Conservation (phyloP, 1,140 invertebrate species). For the Phymorhynchus buccinoides region DNA sequence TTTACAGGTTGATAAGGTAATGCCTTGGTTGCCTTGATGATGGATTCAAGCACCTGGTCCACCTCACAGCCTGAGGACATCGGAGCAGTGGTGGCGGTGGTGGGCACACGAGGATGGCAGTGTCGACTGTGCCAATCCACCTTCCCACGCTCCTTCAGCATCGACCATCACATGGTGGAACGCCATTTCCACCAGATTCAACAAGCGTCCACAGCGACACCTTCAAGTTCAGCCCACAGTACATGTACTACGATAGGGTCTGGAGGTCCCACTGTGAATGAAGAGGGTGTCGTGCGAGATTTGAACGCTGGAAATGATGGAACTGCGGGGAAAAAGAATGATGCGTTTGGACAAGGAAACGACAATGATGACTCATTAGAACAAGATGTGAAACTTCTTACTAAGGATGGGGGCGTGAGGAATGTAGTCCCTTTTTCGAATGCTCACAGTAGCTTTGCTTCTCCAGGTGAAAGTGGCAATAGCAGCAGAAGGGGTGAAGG, state of each 20-base stretch:
- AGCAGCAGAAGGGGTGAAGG: neutral
- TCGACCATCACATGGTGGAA: slow-evolving; percentile 32
- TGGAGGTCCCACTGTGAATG: neutral
- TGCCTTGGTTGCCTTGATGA: too few species aligned
- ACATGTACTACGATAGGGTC: neutral
- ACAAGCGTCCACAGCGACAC: neutral
- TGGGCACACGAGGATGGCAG: slow-evolving; percentile 29
- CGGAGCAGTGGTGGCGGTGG: neutral
- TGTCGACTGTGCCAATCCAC: slow-evolving; percentile 22
- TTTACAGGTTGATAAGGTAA: too few species aligned
- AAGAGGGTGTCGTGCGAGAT: neutral
- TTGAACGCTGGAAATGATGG: neutral
- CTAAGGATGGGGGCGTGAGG: neutral
- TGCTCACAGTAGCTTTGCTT: neutral
- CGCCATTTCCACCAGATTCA: neutral
- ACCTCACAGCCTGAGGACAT: neutral
- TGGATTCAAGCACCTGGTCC: too few species aligned
- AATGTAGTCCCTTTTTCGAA: neutral
- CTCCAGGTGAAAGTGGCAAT: neutral
- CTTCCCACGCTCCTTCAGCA: slow-evolving; percentile 28
- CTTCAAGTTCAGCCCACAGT: too few species aligned
- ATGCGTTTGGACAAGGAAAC: neutral
- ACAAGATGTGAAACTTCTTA: too few species aligned
- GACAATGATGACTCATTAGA: too few species aligned
- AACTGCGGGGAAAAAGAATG: neutral